Evolutionary conservation across 2,888 invertebrate species (phyloP), one percentile per base, ranked within the genome.

Genomic region (Drosophila silvestris): DNA sequence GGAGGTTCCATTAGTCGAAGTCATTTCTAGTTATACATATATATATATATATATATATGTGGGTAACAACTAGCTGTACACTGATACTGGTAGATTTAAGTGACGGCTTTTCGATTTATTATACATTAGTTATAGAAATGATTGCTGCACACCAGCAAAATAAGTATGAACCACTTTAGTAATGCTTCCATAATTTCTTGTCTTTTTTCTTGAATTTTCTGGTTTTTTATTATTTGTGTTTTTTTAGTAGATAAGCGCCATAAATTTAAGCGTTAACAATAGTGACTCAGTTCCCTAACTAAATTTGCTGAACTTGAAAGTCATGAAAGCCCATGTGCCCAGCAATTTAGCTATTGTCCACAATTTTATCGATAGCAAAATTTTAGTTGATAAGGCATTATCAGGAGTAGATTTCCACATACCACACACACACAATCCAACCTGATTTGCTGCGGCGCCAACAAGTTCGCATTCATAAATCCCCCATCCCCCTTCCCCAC

Each of bases 301-400:
- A 56, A 22, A 32, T 32, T 41, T 7, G 12, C 64, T 79, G 81
- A 86, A 85, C 86, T 86, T 84, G 85, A 85, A 79, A 62, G 70
- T 61, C 51, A 58, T 59, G 16, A 64, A 65, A 72, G 58, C 72
- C 60, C 44, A 26, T 59, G 41, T 28, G 37, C 51, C 37, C 56
- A 53, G 33, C 22, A 50, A 63, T 64, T 58, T 57, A 14, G 41
- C 37, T 47, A 57, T 37, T 53, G 41, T 10, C 5, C 14, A 44
- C 32, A 32, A 52, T 41, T 58, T 56, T 74, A 82, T 78, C 82
- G 82, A 87, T 86, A 83, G 74, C 74, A 62, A 60, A 74, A 74
- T 86, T 86, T 80, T 79, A 74, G 52, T 85, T 69, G 80, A 85
- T 85, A 86, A 54, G 57, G 44, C 50, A 60, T 35, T 86, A 85